phyloP scores from a whole-genome alignment of 2,113 vertebrate species.

The Stegostoma tigrinum region DNA sequence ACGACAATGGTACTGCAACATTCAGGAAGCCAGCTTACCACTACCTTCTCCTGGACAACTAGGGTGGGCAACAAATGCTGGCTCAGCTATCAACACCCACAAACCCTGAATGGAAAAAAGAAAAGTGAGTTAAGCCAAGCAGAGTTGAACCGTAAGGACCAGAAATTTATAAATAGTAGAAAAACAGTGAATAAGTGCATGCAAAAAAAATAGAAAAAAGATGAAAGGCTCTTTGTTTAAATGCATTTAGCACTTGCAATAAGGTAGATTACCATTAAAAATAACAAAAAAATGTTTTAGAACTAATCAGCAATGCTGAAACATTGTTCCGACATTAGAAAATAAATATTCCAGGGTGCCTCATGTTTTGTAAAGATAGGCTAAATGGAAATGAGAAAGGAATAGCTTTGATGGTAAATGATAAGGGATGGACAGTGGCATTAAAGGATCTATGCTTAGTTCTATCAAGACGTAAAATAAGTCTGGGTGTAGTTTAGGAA shows the following conservation, averaged over 20 bases:
- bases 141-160: neutral
- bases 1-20: no score
- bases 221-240: neutral
- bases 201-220: neutral
- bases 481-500: neutral
- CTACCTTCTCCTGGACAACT: no score
- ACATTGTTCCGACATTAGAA: neutral
- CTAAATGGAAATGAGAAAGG: neutral
- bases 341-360: neutral
- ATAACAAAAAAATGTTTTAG: neutral
- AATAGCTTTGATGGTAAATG: neutral
- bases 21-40: no score
- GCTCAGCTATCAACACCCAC: no score
- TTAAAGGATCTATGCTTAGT: neutral
- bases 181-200: neutral
- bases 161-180: neutral
- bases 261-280: neutral
- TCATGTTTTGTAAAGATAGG: neutral
- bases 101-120: no score
- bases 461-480: neutral
- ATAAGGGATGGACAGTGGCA: neutral
- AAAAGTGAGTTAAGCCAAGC: neutral
- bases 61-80: no score
- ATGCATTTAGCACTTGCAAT: neutral
- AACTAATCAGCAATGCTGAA: neutral